Evolutionary conservation across 2,888 invertebrate genomes (phyloP).

Genomic region (Myopa testacea): DNA sequence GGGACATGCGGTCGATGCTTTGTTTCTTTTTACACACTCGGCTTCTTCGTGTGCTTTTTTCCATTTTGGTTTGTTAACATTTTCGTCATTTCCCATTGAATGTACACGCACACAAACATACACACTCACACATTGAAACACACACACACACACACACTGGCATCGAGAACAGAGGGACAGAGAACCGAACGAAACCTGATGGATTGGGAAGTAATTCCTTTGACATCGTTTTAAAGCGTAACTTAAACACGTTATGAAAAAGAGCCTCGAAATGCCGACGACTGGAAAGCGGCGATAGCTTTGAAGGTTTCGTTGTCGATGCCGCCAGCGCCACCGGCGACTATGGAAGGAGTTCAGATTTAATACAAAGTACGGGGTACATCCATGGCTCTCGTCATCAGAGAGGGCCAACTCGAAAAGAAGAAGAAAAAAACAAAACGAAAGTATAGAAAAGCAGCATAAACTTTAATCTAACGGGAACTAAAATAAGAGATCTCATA

Average conservation of each 20-base stretch:
- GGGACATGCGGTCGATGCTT: not conserved
- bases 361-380: not conserved
- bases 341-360: not conserved
- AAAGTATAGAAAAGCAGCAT: too few species aligned
- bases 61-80: constrained; percentile 24
- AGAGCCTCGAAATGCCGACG: constrained; percentile 20
- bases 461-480: too few species aligned
- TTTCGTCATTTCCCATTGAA: constrained; percentile 32
- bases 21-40: constrained; percentile 18
- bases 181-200: constrained; percentile 63
- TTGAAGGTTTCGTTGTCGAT: constrained; percentile 12
- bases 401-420: too few species aligned
- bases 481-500: too few species aligned
- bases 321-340: not conserved
- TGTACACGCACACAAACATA: constrained; percentile 12
- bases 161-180: not conserved
- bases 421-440: too few species aligned
- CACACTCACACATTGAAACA: constrained; percentile 41
- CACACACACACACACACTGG: constrained; percentile 38
- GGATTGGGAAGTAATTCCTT: constrained; percentile 68
- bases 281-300: constrained; percentile 31
- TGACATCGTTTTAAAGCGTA: constrained; percentile 60
- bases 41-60: not conserved
- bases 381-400: not conserved
- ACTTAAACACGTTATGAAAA: constrained; percentile 46